phyloP scores from a whole-genome alignment of 2,888 invertebrate species.

The Mythimna albipuncta region DNA sequence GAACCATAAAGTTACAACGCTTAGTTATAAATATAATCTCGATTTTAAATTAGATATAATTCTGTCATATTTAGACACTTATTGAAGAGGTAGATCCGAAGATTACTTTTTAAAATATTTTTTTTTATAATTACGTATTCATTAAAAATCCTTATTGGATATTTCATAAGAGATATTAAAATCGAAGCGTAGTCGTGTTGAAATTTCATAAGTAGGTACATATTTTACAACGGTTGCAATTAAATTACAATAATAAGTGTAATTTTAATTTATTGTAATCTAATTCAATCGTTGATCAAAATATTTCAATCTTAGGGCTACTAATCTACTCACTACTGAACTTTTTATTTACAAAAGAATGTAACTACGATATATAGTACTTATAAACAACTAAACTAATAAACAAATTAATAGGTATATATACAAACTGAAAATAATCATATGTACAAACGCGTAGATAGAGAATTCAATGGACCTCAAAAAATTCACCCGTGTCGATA shows the following conservation, averaged over 20 bases:
- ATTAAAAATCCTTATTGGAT: slow-evolving; percentile 75
- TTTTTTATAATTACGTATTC: slow-evolving; percentile 75
- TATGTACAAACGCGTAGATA: too few relatives aligned
- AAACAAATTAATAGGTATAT: too few relatives aligned
- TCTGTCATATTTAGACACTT: slow-evolving; percentile 68
- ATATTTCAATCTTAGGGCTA: slow-evolving; percentile 50
- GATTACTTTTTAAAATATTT: slow-evolving; percentile 57
- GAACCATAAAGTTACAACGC: slow-evolving; percentile 62
- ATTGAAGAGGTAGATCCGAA: slow-evolving; percentile 81
- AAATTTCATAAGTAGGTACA: slow-evolving; percentile 76
- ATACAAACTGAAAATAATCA: too few relatives aligned
- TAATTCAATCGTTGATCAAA: slow-evolving; percentile 41
- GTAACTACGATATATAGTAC: too few relatives aligned
- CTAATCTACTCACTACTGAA: slow-evolving; percentile 19
- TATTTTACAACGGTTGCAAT: slow-evolving; percentile 56
- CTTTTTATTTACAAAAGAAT: too few relatives aligned
- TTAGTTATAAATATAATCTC: slow-evolving; percentile 64
- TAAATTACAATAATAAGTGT: slow-evolving; percentile 35
- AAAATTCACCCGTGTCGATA: too few relatives aligned
- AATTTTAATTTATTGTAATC: slow-evolving; percentile 29
- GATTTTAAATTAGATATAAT: slow-evolving; percentile 53
- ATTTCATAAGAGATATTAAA: slow-evolving; percentile 85
- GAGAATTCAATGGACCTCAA: too few relatives aligned
- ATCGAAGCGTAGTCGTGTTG: slow-evolving; percentile 77
- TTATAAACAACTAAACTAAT: too few relatives aligned